Base-by-base conservation (phyloP, 2,113 vertebrate species). In the Erinaceus europaeus region DNA sequence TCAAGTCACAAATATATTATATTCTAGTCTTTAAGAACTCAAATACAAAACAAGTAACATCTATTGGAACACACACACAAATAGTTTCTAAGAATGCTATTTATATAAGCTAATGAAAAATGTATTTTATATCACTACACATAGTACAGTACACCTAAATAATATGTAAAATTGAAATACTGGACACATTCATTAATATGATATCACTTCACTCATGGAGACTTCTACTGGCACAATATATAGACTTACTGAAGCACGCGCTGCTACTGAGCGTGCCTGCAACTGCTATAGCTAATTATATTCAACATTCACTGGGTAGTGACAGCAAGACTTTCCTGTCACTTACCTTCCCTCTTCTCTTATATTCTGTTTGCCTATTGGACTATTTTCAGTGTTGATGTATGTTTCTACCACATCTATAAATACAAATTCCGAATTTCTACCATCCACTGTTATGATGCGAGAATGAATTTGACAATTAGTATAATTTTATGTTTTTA, bases 121-220 rank as follows among this genome's bases (percentile, higher is more conserved):
- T 15, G 21, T 27, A 52, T 34, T 71, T 87, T 80, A 52, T 57
- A 42, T 57, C 71, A 57, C 50, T 55, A 55, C 76, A 38, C 57
- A 57, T 40, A 92, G 76, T 2, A 36, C 0, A 9, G 2, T 67
- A 91, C 32, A 65, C 36, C 12, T 88, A 82, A 90, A 78, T 23
- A 84, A 79, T 82, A 38, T 29, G 87, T 79, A 65, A 71, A 86
- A 42, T 90, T 74, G n/a, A 17, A 42, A 21, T 75, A 80, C 74
- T 29, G 65, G 71, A 77, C 15, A 62, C 40, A 50, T 46, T 80
- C 20, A 88, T 46, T 65, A 44, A 61, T 38, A 74, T 27, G 25
- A 69, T 29, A 84, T 42, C 17, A 32, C 29, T 72, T 10, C 50
- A 34, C 50, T 23, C 42, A 75, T 48, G 44, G 27, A 81, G 81